Evolutionary conservation across 2,888 invertebrate genomes (phyloP), one percentile per base, ranked within the genome.

Genomic region (Volucella inanis): DNA sequence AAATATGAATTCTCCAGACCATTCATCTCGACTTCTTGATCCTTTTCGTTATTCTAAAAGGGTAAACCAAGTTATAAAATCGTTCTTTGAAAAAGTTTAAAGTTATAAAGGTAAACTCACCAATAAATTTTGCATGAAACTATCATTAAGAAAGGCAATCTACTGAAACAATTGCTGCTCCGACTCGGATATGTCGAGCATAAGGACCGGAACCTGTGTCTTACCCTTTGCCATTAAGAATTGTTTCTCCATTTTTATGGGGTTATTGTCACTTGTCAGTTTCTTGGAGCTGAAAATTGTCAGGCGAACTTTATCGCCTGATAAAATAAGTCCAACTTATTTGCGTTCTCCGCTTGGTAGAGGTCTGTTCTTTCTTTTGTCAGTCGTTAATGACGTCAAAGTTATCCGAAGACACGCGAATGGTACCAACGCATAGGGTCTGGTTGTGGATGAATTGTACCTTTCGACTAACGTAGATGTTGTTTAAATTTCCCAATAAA

Each of bases 1-100:
- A 91, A 67, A 89, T 89, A 90, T 0, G 88, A 88, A 3, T 87
- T 43, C 1, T 88, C 54, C 2, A 76, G 18, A 2, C 68, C 87
- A 39, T 38, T 10, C 0, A 31, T 39, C 47, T 67, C 67, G 1
- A 80, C 39, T 10, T 50, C 3, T 38, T 15, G 31, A 38, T 71
- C 79, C 18, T 65, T 71, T 59, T 72, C 72, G 3, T 52, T 67
- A 18, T 10, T 14, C 76, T 68, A n/a, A 52, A 62, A 22, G 0
- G 11, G 15, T 4, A 12, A 2, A 54, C 3, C 8, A 70, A 11
- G 15, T 38, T 18, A n/a, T 14, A 31, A 0, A 52, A 18, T 9
- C 11, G 8, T 39, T 18, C 6, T 11, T 38, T 11, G 8, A n/a
- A n/a, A 2, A 9, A 55, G 14, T 6, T n/a, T 31, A 18, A 50